Evolutionary conservation across 2,113 vertebrate genomes (phyloP), one percentile per base, ranked within the genome.

Genomic region (Halichoerus grypus): DNA sequence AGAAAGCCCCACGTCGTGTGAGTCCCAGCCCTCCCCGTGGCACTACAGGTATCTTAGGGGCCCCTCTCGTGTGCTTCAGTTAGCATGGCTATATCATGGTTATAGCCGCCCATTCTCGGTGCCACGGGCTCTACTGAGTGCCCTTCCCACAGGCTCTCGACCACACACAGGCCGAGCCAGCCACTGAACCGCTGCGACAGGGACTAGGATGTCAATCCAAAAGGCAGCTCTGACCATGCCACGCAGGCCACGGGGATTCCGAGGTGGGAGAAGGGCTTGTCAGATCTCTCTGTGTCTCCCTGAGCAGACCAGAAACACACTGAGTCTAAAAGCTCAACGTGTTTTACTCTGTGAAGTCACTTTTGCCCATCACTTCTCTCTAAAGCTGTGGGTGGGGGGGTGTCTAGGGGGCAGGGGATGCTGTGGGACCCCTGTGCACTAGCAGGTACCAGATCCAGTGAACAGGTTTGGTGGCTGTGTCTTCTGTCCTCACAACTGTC

Each of bases 401-500:
- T 16, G 42, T 31, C 55, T 49, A 18, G 46, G 12, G 36, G 14
- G 19, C 14, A 12, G 39, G 0, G 6, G 26, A 11, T 16, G 55
- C 79, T 8, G 0, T 24, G 69, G 31, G 24, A 6, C 46, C 39
- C 39, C 74, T 18, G 46, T n/a, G 14, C 76, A 59, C 49, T 3
- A 55, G 77, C n/a, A n/a, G 39, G 51, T 1, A 0, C 65, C 8
- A 24, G 36, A 8, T 10, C 65, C 18, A 0, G 51, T 10, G 15
- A 76, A 0, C 28, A 49, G 2, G 16, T 55, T 5, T 8, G 19
- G 5, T 21, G 7, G 8, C 57, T 57, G 49, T 22, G 28, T 36
- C n/a, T 49, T 36, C 71, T 31, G 22, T 39, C 89, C 59, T 36
- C 24, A 0, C 0, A 2, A 8, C 42, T 28, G 2, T 55, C 71